phyloP scores from a whole-genome alignment of 2,888 invertebrate genomes.

The Acleris cristana region DNA sequence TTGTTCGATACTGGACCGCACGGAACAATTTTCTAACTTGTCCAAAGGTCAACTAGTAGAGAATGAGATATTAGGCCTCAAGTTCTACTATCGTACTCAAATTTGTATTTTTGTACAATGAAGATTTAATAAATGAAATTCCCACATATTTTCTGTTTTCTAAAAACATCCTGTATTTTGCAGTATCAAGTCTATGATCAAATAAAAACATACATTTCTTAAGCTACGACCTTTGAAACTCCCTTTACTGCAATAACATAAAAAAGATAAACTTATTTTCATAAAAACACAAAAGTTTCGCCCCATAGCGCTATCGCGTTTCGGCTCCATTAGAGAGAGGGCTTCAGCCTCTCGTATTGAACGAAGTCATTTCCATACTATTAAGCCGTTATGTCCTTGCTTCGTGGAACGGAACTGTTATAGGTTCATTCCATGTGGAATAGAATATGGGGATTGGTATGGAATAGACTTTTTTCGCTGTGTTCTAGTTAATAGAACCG shows the following conservation, averaged over 20 bases:
- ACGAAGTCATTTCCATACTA: conserved; percentile 43
- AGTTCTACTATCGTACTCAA: too few relatives aligned
- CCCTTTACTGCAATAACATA: neutral
- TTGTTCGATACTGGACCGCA: too few relatives aligned
- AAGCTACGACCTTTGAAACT: neutral
- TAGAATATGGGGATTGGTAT: conserved; percentile 10
- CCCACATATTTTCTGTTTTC: too few relatives aligned
- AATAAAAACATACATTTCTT: neutral
- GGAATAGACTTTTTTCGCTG: conserved; percentile 1
- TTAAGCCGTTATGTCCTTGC: conserved; percentile 40
- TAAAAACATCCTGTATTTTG: neutral
- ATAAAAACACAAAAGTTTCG: conserved; percentile 15
- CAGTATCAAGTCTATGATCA: neutral
- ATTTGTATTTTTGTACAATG: too few relatives aligned
- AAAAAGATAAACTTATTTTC: neutral
- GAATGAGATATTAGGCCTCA: too few relatives aligned
- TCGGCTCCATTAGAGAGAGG: conserved; percentile 41
- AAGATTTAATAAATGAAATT: too few relatives aligned
- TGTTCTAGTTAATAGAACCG: too few relatives aligned
- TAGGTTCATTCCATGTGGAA: conserved; percentile 30
- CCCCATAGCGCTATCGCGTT: conserved; percentile 38
- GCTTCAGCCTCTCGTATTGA: conserved; percentile 37
- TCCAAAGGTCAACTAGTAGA: too few relatives aligned
- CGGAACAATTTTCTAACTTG: too few relatives aligned
- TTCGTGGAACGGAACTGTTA: conserved; percentile 37